phyloP scores from a whole-genome alignment of 2,797 vertebrate species.

The Euthynnus affinis region DNA sequence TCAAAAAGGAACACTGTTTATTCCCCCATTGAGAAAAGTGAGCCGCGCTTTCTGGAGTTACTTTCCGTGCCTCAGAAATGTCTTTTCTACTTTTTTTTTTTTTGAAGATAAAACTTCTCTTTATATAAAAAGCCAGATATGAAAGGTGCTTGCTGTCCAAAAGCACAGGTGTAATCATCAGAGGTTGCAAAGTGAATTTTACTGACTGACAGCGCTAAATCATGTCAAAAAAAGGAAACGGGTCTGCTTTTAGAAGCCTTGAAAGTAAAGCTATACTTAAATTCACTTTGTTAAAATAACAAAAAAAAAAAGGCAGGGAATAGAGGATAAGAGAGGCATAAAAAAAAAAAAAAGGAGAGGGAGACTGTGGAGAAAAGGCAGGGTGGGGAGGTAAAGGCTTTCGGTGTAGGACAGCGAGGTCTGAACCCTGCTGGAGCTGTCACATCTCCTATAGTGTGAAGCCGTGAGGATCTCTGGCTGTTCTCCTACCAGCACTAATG shows the following conservation, averaged over 20 bases:
- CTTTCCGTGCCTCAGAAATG: background rate
- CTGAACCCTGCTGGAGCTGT: constrained; percentile 66
- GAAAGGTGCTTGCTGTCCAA: constrained; percentile 5
- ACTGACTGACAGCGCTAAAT: background rate
- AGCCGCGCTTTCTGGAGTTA: background rate
- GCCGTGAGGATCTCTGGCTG: constrained; percentile 58
- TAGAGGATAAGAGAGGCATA: background rate
- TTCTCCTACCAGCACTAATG: constrained; percentile 64
- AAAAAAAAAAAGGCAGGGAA: background rate
- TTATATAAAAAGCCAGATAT: background rate
- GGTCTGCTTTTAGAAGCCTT: background rate
- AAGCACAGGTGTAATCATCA: background rate
- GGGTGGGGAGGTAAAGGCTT: constrained; percentile 33
- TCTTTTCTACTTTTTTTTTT: no score
- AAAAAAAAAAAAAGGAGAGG: background rate
- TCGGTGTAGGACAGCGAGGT: constrained; percentile 48
- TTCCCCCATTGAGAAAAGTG: background rate
- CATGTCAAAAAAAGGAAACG: background rate
- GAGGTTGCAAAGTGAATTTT: constrained; percentile 7
- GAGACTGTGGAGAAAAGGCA: background rate
- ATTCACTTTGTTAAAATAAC: background rate
- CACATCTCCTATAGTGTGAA: constrained; percentile 45
- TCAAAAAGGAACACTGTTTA: background rate
- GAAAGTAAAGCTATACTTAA: constrained; percentile 3
- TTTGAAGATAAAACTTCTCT: background rate